Evolutionary conservation across 1,140 invertebrate species (phyloP).

Genomic region (Probaryconus sp.): DNA sequence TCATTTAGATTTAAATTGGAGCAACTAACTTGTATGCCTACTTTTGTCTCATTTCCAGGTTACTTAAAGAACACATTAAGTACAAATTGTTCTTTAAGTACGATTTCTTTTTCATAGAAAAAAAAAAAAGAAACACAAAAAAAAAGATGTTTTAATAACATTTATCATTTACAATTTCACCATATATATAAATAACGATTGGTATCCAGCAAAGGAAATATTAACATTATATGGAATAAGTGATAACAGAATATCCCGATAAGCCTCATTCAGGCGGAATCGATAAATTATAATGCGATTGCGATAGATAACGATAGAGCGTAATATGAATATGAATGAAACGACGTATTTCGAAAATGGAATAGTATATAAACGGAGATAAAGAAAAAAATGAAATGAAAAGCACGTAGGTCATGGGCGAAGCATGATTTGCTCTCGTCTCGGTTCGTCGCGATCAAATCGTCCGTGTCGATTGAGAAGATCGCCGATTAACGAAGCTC

Average conservation of each 20-base stretch:
- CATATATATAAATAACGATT: too few species aligned
- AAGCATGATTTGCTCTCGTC: constrained; percentile 35
- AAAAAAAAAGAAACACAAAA: too few species aligned
- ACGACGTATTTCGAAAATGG: constrained; percentile 15
- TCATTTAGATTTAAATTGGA: too few species aligned
- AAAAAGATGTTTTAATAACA: too few species aligned
- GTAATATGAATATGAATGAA: constrained; percentile 17
- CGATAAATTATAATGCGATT: constrained; percentile 11
- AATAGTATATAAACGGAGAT: constrained; percentile 2
- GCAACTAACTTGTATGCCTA: too few species aligned
- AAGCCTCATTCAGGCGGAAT: not conserved
- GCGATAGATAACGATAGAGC: constrained; percentile 3
- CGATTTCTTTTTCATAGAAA: too few species aligned
- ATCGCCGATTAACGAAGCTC: constrained; percentile 52
- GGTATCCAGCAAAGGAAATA: too few species aligned
- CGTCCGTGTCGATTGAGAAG: constrained; percentile 56
- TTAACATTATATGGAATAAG: not conserved
- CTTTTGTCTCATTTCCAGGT: too few species aligned
- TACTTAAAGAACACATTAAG: too few species aligned
- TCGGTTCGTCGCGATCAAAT: constrained; percentile 44
- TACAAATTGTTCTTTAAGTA: too few species aligned
- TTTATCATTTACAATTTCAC: too few species aligned
- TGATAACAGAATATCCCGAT: not conserved
- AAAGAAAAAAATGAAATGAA: constrained; percentile 31
- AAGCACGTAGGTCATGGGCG: constrained; percentile 35